Evolutionary conservation across 1,140 invertebrate genomes (phyloP).

Genomic region (Chelonus insularis): DNA sequence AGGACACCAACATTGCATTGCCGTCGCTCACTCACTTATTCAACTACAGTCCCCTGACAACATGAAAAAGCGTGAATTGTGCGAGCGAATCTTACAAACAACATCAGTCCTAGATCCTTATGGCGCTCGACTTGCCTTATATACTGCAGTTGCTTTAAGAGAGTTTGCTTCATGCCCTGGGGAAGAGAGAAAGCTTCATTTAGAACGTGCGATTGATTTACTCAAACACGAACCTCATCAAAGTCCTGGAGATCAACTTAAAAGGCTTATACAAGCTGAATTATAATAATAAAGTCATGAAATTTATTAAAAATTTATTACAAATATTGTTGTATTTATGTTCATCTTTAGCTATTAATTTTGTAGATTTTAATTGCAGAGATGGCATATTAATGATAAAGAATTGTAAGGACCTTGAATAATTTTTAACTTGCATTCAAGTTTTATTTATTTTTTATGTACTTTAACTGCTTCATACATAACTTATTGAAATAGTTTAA

Average conservation of each 20-base stretch:
- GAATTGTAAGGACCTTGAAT: too few relatives aligned
- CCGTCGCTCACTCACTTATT: slow-evolving; percentile 77
- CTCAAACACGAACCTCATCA: slow-evolving; percentile 59
- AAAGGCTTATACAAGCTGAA: slow-evolving; percentile 49
- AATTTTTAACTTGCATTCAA: too few relatives aligned
- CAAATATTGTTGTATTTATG: neutral
- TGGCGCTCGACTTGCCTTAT: slow-evolving; percentile 70
- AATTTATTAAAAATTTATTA: neutral
- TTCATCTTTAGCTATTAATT: slow-evolving; percentile 1
- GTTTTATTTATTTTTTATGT: neutral
- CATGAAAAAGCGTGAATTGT: slow-evolving; percentile 66
- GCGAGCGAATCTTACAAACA: slow-evolving; percentile 67
- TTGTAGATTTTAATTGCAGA: too few relatives aligned
- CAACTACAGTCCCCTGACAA: slow-evolving; percentile 67
- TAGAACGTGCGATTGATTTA: slow-evolving; percentile 55
- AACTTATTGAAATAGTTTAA: neutral
- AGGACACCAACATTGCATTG: slow-evolving; percentile 80
- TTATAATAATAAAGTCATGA: slow-evolving; percentile 22
- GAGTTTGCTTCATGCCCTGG: slow-evolving; percentile 67
- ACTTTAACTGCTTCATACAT: neutral
- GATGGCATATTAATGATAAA: too few relatives aligned
- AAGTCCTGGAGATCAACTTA: slow-evolving; percentile 59
- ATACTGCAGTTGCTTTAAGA: slow-evolving; percentile 71
- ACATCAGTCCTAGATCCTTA: slow-evolving; percentile 71
- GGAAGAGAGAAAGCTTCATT: slow-evolving; percentile 52